Conservation (phyloP, 2,113 vertebrate genomes). For the Prochilodus magdalenae region DNA sequence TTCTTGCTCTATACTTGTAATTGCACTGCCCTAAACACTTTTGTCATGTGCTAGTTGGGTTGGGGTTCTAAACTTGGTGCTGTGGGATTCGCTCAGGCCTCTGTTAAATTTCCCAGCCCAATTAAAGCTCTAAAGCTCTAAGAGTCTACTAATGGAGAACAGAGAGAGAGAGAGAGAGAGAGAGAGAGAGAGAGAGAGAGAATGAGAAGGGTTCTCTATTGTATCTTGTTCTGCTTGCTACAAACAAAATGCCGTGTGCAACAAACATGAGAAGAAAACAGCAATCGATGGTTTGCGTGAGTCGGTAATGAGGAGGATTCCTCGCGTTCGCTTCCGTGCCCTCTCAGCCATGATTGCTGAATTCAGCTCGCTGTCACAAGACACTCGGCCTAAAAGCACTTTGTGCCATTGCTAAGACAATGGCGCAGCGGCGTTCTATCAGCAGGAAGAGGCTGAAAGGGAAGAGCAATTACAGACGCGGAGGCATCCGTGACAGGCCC, state of each 20-base stretch:
- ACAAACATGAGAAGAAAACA: background rate
- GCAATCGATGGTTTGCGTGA: background rate
- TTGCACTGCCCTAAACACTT: too few relatives aligned
- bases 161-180: too few relatives aligned
- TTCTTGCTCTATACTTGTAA: too few relatives aligned
- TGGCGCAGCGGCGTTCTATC: background rate
- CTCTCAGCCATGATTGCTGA: background rate
- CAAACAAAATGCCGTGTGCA: too few relatives aligned
- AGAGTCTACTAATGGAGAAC: too few relatives aligned
- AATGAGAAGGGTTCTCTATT: background rate
- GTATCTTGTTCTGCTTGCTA: background rate
- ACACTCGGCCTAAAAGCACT: background rate
- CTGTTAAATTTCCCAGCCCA: too few relatives aligned
- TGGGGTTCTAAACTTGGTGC: too few relatives aligned
- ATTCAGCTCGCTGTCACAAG: background rate
- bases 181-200: too few relatives aligned
- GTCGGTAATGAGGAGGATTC: background rate
- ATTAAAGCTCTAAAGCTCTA: too few relatives aligned
- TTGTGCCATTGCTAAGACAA: background rate
- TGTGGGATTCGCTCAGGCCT: too few relatives aligned
- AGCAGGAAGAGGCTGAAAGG: constrained; percentile 3
- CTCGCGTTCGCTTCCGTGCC: background rate
- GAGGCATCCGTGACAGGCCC: constrained; percentile 34
- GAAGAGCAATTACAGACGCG: constrained; percentile 40
- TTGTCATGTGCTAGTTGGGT: too few relatives aligned